Evolutionary conservation across 2,797 vertebrate genomes (phyloP).

Genomic region (Mastacembelus armatus): DNA sequence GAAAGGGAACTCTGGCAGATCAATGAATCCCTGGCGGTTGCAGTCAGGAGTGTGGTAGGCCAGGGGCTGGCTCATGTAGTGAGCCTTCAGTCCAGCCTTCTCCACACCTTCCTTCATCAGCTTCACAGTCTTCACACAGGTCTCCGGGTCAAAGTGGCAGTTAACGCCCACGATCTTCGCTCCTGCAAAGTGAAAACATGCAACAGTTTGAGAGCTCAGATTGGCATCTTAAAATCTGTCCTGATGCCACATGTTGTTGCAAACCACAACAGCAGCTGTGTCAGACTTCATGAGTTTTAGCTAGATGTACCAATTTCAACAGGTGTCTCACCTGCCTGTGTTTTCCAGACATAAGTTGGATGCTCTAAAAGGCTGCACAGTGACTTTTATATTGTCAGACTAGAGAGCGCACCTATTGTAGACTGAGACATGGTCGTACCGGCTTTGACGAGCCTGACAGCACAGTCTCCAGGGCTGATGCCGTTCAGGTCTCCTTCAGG

Average conservation of each 20-base stretch:
- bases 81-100: conserved; percentile 88
- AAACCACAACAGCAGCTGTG: too few relatives aligned
- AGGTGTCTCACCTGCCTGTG: too few relatives aligned
- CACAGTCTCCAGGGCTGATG: conserved; percentile 90
- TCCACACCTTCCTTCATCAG: conserved; percentile 94
- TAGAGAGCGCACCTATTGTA: too few relatives aligned
- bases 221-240: not conserved
- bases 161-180: conserved; percentile 93
- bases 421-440: conserved; percentile 76
- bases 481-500: conserved; percentile 93
- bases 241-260: not conserved
- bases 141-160: conserved; percentile 95
- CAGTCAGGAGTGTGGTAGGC: conserved; percentile 95
- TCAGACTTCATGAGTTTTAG: too few relatives aligned
- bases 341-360: too few relatives aligned
- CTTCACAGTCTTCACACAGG: conserved; percentile 87
- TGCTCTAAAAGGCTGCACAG: too few relatives aligned
- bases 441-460: conserved; percentile 90
- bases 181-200: conserved; percentile 75
- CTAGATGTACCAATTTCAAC: too few relatives aligned
- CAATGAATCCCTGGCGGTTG: conserved; percentile 94
- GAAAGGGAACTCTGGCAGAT: conserved; percentile 96
- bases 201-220: not conserved
- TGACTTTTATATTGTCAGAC: too few relatives aligned
- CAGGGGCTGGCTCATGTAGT: conserved; percentile 93